A percentile compares a stretch with the other conserved stretches of the same genome.
phyloP scores from a whole-genome alignment of 2,113 vertebrate genomes.

The Spheniscus mendiculus region DNA sequence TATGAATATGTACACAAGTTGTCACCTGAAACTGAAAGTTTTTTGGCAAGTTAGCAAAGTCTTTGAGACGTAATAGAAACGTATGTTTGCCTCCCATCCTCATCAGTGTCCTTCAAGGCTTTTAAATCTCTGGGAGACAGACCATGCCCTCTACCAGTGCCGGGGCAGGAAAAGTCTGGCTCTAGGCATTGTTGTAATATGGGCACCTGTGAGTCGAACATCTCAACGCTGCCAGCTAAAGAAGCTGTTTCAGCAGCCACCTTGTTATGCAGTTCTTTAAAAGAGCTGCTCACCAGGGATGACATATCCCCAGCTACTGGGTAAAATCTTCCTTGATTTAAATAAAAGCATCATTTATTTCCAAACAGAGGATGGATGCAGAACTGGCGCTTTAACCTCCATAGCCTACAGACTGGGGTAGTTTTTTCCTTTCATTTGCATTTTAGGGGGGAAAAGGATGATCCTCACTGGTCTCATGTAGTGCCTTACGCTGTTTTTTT shows the following conservation, averaged over 20 bases:
- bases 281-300: background rate
- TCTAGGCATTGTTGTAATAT: background rate
- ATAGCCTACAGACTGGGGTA: background rate
- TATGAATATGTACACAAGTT: background rate
- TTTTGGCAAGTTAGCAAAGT: background rate
- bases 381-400: background rate
- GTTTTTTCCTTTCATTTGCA: background rate
- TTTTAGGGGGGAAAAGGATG: background rate
- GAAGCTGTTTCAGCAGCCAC: background rate
- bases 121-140: background rate
- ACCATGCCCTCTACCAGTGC: background rate
- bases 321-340: background rate
- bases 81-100: background rate
- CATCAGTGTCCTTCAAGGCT: background rate
- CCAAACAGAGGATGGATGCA: background rate
- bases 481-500: background rate
- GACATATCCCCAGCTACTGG: background rate
- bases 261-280: background rate
- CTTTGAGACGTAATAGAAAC: background rate
- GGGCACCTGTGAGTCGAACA: background rate
- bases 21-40: background rate
- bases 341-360: background rate
- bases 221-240: background rate
- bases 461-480: background rate
- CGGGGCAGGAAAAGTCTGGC: background rate